Base-by-base conservation (phyloP, 2,797 vertebrate species). In the Hozukius guyotensis region DNA sequence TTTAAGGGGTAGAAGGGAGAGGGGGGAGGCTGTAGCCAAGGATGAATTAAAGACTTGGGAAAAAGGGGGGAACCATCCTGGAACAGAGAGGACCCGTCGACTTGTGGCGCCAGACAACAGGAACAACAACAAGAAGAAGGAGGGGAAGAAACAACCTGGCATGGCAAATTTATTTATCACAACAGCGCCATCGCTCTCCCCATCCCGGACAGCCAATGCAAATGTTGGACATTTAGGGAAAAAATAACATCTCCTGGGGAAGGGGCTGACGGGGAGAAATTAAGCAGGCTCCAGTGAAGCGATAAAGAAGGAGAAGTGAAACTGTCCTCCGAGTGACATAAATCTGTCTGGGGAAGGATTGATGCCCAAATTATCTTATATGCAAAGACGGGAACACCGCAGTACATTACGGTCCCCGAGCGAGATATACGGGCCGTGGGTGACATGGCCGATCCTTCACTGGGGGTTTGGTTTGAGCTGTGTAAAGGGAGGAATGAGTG, bases 311-410 rank as follows among this genome's bases (percentile, higher is more conserved):
- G 97, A 97, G 98, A 98, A 97, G 97, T 98, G 97, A 97, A 98
- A 97, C 97, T 97, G 97, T 98, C 97, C 97, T 98, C 97, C 92
- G 98, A 98, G 98, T 98, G 97, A 97, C 97, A 98, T 98, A 98
- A 99, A 99, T 99, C 98, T 98, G 97, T 98, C 97, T 96, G 95
- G 89, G 92, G 93, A 95, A 97, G 96, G 97, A 98, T 98, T 97
- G 97, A 98, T 99, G 97, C 97, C 96, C 97, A 97, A 98, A 99
- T 99, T 97, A 99, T 99, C 97, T 97, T 98, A 98, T 99, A 98
- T 98, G 97, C 97, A 98, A 97, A 99, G 97, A 98, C 97, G 97
- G 97, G 97, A 97, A 97, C 97, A 96, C 96, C 92, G 96, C 97
- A 97, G 97, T 98, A 97, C 97, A 97, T 97, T 98, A 98, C 96